These are phyloP conservation scores for Himantopus leucocephalus DNA, from an alignment of 2,113 vertebrate species.

Conservation along the genomic window DNA sequence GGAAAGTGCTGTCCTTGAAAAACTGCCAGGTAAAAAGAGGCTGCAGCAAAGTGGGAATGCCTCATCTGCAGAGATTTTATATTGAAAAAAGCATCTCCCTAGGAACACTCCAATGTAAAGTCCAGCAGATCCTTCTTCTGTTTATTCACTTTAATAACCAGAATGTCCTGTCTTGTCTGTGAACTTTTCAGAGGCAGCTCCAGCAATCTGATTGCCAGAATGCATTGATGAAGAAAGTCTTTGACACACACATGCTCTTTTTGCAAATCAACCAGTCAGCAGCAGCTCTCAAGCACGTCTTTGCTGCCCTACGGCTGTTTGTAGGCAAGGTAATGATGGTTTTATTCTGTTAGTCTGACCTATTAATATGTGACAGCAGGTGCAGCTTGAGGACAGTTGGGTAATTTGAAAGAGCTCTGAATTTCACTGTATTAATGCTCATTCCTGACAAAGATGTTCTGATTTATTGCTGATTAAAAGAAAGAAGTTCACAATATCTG, in stretches of 20 bases:
- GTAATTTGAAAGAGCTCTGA: background rate
- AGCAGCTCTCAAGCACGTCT: conserved; percentile 87
- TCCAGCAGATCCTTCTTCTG: background rate
- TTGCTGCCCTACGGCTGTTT: conserved; percentile 89
- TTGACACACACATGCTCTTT: conserved; percentile 95
- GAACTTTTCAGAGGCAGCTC: conserved; percentile 84
- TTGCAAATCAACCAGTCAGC: conserved; percentile 97
- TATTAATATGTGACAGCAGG: background rate
- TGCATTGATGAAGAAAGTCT: conserved; percentile 92
- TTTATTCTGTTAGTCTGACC: background rate
- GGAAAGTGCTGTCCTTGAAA: background rate
- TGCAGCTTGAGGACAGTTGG: background rate
- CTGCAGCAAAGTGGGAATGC: background rate
- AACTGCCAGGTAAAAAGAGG: background rate
- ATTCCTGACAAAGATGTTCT: background rate
- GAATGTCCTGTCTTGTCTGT: background rate
- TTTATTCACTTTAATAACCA: background rate
- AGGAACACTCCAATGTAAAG: rapidly evolving
- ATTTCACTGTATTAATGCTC: background rate
- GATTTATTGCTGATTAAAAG: background rate
- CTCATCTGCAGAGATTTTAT: background rate
- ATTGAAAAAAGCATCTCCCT: background rate
- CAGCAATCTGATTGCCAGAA: conserved; percentile 93
- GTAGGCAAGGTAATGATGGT: conserved; percentile 87
- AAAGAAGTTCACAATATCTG: background rate